Base-by-base conservation (phyloP, 1,140 invertebrate genomes). In the Drosophila ironensis region DNA sequence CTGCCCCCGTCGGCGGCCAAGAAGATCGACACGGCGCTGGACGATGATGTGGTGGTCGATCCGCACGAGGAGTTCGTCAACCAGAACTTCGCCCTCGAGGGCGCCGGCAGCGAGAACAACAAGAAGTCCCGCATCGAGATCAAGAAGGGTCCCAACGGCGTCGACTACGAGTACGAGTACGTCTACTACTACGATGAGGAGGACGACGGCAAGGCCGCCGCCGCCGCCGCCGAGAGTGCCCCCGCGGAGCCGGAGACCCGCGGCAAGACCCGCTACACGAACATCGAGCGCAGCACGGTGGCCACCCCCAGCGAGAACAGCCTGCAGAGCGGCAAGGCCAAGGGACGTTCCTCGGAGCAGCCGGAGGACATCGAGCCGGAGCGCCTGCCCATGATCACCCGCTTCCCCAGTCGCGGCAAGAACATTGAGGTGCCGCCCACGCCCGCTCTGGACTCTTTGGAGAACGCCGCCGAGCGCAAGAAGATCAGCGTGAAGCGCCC, bases 101-200 rank as follows among this genome's bases (percentile, higher is more conserved):
- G 77, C 6, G 89, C 89, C 12, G 89, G 88, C 47, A 77, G 75
- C 14, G 89, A 90, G 63, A 89, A 76, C 30, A 90, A 70, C 54
- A 92, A 93, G 74, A 92, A 93, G 27, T 94, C 94, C 1, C 90
- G 94, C 59, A 94, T 95, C 59, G 93, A 96, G 92, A 94, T 96
- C 20, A 96, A 97, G 75, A 97, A 96, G 90, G 96, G 95, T 17
- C 95, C 95, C n/a, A 96, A 96, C 78, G 96, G 96, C 3, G 94
- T 96, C 90, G 96, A 97, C 73, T 97, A 97, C 76, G 96, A 97
- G 90, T 97, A 97, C 87, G 96, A 97, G 87, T 97, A 97, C 72
- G 94, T 97, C 12, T 97, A 97, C 78, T 97, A 97, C 87, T 97
- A 97, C 75, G 96, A 97, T 59, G 95, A 96, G 66, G 95, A 96